Conservation (phyloP, 2,113 vertebrate species). For the Rhabdomys dilectus region DNA sequence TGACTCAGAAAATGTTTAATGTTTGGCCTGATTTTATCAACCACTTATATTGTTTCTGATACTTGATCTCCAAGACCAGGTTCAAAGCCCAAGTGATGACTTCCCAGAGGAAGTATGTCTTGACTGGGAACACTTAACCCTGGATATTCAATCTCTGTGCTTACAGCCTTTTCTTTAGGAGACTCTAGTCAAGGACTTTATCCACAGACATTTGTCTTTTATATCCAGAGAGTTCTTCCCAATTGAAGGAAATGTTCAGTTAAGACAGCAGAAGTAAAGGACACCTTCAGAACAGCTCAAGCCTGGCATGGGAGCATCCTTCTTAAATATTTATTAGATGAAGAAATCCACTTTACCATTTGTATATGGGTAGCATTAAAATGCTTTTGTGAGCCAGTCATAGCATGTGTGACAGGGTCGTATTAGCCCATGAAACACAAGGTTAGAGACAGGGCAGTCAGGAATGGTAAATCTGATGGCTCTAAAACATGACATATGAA, state of each 20-base stretch:
- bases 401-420: neutral
- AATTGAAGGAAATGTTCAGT: neutral
- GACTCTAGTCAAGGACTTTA: neutral
- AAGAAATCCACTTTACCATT: slow-evolving; percentile 9
- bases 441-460: neutral
- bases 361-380: neutral
- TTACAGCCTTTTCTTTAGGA: neutral
- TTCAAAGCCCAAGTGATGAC: neutral
- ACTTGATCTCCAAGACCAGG: neutral
- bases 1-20: neutral
- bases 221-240: neutral
- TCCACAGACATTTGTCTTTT: neutral
- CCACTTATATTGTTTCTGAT: neutral
- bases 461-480: neutral
- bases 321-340: neutral
- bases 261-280: neutral
- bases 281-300: neutral
- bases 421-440: neutral
- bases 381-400: neutral
- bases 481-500: neutral
- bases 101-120: neutral
- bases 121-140: neutral
- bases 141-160: neutral
- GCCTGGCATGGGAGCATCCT: neutral
- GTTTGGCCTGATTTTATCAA: neutral